Evolutionary conservation across 2,113 vertebrate genomes (phyloP).

Genomic region (Charina bottae): DNA sequence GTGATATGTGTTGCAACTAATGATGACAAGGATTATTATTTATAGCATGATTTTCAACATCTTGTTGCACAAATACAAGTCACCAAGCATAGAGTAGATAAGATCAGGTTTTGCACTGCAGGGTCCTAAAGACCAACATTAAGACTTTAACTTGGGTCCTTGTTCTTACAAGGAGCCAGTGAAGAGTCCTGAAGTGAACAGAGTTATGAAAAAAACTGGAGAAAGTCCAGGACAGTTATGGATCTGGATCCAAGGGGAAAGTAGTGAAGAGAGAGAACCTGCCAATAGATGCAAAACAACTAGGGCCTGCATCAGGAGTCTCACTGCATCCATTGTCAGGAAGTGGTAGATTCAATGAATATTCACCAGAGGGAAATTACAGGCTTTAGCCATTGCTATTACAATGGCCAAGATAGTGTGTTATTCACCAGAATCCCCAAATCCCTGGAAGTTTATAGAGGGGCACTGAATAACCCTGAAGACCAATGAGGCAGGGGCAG

Average conservation of each 20-base stretch:
- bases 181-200: neutral
- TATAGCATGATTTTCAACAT: neutral
- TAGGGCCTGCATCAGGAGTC: too few relatives aligned
- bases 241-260: neutral
- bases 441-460: neutral
- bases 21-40: neutral
- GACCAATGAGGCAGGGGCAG: neutral
- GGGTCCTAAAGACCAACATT: neutral
- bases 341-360: too few relatives aligned
- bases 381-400: neutral
- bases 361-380: too few relatives aligned
- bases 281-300: neutral
- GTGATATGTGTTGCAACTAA: neutral
- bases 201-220: neutral
- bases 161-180: neutral
- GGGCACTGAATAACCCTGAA: neutral
- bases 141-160: neutral
- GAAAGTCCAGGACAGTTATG: neutral
- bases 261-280: neutral
- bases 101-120: neutral
- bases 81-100: neutral
- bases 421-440: neutral
- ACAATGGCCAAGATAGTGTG: neutral
- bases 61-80: neutral
- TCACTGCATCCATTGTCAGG: neutral